Base-by-base conservation (phyloP, 2,113 vertebrate genomes). In the Prunella fulvescens region DNA sequence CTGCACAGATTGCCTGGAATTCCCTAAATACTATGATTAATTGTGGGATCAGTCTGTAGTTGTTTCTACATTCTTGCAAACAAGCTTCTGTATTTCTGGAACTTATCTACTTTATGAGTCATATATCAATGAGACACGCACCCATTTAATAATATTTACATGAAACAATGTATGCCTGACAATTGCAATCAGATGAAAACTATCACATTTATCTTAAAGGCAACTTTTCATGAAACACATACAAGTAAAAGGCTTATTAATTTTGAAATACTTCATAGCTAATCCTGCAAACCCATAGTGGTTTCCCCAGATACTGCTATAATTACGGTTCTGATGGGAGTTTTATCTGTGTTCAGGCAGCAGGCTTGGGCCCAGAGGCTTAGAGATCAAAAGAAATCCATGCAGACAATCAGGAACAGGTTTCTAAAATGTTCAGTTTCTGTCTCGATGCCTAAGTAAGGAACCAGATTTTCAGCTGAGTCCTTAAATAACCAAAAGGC, bases 71-170 rank as follows among this genome's bases (percentile, higher is more conserved):
- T 96, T 93, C 90, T 91, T 94, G 82, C 86, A 51, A 80, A 83
- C 86, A 93, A 93, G 87, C 96, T 97, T 97, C 97, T 95, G 93
- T 95, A 93, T 96, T 97, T 96, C 94, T 97, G 93, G 94, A 96
- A 95, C 79, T 77, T 90, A 71, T 89, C 90, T 91, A n/a, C 42
- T 92, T 81, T 77, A 28, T 58, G 88, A 94, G 62, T 93, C 92
- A 91, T 76, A 44, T 91, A 92, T 90, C 86, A 72, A 37, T n/a
- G 90, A 91, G 67, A 84, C 54, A 53, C 16, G 7, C 23, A 56
- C 73, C 80, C 56, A 67, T 93, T 96, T 67, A 95, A 61, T 85
- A 94, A 89, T 65, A 76, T 82, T 60, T 93, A 83, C 81, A 83
- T 47, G n/a, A 87, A 90, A 88, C 77, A 81, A 62, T 76, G 25